Percentiles rank a stretch among this genome's conserved stretches.
These are phyloP conservation scores for Arctia plantaginis DNA, from an alignment of 2,888 invertebrate genomes.

Conservation along the genomic window DNA sequence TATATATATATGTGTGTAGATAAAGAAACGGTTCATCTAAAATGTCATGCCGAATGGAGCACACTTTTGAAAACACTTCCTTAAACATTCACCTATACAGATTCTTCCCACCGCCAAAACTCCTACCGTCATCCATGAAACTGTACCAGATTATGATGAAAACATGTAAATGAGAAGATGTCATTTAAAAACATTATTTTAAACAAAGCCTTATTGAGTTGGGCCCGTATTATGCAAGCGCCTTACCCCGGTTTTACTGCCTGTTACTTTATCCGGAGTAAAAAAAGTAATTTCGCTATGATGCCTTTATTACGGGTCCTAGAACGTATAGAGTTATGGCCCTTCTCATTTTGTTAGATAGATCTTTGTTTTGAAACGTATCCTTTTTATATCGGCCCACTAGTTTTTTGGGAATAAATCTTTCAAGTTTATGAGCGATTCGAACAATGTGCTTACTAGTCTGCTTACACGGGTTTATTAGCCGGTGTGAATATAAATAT, in stretches of 20 bases:
- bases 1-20: too few species aligned
- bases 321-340: slow-evolving; percentile 65
- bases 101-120: background rate
- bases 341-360: slow-evolving; percentile 63
- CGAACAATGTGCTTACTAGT: slow-evolving; percentile 24
- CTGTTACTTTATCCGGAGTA: slow-evolving; percentile 63
- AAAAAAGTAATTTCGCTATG: slow-evolving; percentile 71
- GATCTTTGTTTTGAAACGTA: slow-evolving; percentile 61
- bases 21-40: background rate
- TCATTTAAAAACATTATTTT: slow-evolving; percentile 37
- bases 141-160: slow-evolving; percentile 21
- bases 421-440: slow-evolving; percentile 27
- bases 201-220: slow-evolving; percentile 46
- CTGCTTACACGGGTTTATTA: slow-evolving; percentile 30
- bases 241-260: slow-evolving; percentile 51
- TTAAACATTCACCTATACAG: background rate
- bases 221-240: slow-evolving; percentile 48
- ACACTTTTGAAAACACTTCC: background rate
- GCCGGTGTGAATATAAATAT: slow-evolving; percentile 11
- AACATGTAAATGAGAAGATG: slow-evolving; percentile 26
- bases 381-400: slow-evolving; percentile 51
- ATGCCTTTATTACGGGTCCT: slow-evolving; percentile 68
- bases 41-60: background rate
- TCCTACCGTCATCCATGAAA: background rate
- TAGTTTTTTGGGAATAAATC: slow-evolving; percentile 35